phyloP scores from a whole-genome alignment of 2,113 vertebrate genomes.

The Carlito syrichta region DNA sequence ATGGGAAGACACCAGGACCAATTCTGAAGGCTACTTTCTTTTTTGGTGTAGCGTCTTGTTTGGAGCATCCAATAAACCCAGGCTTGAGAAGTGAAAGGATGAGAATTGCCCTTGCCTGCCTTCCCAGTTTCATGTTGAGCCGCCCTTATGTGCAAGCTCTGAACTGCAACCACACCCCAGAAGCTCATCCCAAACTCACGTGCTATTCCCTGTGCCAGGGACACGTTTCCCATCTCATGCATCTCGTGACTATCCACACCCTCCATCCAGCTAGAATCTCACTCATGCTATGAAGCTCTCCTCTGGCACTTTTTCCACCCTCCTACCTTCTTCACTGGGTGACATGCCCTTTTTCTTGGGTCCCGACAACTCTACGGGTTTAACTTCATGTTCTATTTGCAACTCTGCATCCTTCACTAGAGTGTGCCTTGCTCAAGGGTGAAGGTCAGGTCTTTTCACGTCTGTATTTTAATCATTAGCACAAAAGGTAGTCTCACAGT shows the following conservation, averaged over 20 bases:
- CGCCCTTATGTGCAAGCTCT: not conserved
- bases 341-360: not conserved
- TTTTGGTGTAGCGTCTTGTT: fast-evolving
- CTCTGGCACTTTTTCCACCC: not conserved
- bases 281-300: not conserved
- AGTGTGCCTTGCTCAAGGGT: not conserved
- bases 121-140: not conserved
- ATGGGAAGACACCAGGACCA: not conserved
- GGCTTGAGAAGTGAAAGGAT: not conserved
- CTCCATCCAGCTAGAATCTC: not conserved
- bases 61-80: not conserved
- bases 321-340: not conserved
- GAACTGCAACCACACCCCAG: not conserved
- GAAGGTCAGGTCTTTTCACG: not conserved
- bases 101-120: not conserved
- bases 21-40: not conserved
- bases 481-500: not conserved
- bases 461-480: not conserved
- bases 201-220: not conserved
- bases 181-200: not conserved
- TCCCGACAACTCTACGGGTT: not conserved
- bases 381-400: not conserved
- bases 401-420: not conserved
- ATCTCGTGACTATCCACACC: not conserved
- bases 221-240: not conserved